Conservation (phyloP, 2,113 vertebrate genomes). For the Lagenorhynchus albirostris region DNA sequence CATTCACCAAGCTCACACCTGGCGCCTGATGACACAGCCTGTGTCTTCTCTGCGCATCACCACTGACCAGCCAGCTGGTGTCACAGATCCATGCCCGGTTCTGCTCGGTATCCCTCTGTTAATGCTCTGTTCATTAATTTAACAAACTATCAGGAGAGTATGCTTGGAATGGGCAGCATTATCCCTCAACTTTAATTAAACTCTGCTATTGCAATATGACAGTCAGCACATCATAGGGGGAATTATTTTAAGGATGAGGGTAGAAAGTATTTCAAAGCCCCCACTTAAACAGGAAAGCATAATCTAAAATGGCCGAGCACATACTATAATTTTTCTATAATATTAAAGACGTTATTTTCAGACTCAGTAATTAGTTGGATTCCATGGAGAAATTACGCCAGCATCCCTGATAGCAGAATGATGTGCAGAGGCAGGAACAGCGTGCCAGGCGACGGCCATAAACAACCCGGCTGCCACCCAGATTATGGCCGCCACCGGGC, state of each 20-base stretch:
- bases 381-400: constrained; percentile 78
- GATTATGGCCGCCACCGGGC: constrained; percentile 65
- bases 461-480: constrained; percentile 57
- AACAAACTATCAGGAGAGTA: constrained; percentile 80
- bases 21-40: constrained; percentile 6
- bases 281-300: constrained; percentile 74
- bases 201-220: constrained; percentile 71
- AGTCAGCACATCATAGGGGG: constrained; percentile 78
- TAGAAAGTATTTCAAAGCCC: constrained; percentile 74
- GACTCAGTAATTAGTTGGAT: constrained; percentile 81
- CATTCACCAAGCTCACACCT: not conserved
- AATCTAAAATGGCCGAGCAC: constrained; percentile 75
- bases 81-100: constrained; percentile 62
- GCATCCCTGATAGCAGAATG: constrained; percentile 70
- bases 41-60: not conserved
- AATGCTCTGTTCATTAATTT: constrained; percentile 79
- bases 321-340: constrained; percentile 77
- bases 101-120: constrained; percentile 72
- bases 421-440: constrained; percentile 67
- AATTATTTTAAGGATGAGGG: constrained; percentile 78
- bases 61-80: constrained; percentile 51
- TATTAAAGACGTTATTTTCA: constrained; percentile 80
- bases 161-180: constrained; percentile 76
- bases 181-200: constrained; percentile 84
- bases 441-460: constrained; percentile 69